Evolutionary conservation across 2,113 vertebrate genomes (phyloP), one percentile per base, ranked within the genome.

Genomic region (Ranitomeya imitator): DNA sequence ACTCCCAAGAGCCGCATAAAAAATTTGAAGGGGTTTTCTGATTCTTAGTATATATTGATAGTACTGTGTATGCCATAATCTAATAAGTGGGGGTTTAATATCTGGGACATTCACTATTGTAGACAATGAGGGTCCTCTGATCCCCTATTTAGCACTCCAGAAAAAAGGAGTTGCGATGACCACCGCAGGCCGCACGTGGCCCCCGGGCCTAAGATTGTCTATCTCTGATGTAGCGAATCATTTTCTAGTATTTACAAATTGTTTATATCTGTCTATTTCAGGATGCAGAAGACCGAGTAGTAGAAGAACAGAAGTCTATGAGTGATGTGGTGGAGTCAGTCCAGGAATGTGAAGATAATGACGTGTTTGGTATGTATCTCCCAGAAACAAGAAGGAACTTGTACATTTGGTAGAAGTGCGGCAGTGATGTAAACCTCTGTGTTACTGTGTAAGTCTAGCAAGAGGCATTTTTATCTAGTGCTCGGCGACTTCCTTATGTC

Each of bases 341-440:
- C 69, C 86, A 63, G 79, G 86, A 83, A 83, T 88, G 67, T 65
- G 86, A 88, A 0, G 86, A 88, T 59, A 88, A 88, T 83, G 86
- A 88, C 26, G 86, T 88, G 37, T 88, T 88, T 88, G 86, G 86
- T 88, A 88, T 88, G 86, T 88, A 88, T 74, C 37, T 54, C n/a
- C 51, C 51, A 45, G 18, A 88, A 83, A 77, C 86, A 76, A 74
- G 80, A 88, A 55, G 19, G 1, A 77, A 88, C 86, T 77, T 76
- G 86, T 52, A 83, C 5, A 2, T 13, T 65, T 14, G 18, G 19
- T 31, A 59, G 15, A 74, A 23, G 54, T 76, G 69, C 0, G 31
- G 21, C 26, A 54, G 21, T 67, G 60, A 79, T 65, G 60, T 67
- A 86, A 63, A 79, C 23, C 19, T 79, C n/a, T 67, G n/a, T 79